Conservation (phyloP, 2,113 vertebrate species). For the Leptocoma aspasia region DNA sequence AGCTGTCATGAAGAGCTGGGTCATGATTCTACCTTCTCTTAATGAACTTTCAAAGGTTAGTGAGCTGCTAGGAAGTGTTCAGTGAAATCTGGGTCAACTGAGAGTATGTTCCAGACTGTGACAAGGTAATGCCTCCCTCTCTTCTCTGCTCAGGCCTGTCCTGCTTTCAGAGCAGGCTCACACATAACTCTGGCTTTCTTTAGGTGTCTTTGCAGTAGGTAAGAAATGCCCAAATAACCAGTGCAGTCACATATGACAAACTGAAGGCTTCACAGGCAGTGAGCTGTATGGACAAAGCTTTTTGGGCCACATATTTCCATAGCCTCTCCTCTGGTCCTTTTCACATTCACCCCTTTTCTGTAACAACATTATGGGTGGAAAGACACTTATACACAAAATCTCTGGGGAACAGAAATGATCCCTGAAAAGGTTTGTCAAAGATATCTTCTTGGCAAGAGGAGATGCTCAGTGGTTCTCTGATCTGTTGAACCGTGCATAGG, state of each 20-base stretch:
- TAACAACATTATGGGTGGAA: background rate
- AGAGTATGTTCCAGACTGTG: background rate
- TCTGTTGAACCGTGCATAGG: background rate
- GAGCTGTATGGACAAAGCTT: background rate
- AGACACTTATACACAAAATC: background rate
- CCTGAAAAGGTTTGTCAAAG: background rate
- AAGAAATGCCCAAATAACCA: background rate
- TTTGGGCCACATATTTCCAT: background rate
- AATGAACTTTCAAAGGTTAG: slow-evolving; percentile 24
- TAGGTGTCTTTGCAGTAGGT: background rate
- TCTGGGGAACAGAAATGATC: background rate
- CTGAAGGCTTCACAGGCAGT: background rate
- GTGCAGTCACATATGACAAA: background rate
- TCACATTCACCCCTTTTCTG: background rate
- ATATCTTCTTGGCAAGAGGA: background rate
- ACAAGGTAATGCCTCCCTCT: background rate
- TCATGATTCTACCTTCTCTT: background rate
- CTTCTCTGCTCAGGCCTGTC: background rate
- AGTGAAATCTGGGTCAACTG: background rate
- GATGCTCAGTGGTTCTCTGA: background rate
- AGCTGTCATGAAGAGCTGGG: background rate
- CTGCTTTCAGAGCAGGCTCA: background rate
- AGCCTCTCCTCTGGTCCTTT: background rate
- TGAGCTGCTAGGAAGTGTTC: background rate
- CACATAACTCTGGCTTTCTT: background rate